Conservation (phyloP, 2,113 vertebrate species). For the Halichoeres trimaculatus region DNA sequence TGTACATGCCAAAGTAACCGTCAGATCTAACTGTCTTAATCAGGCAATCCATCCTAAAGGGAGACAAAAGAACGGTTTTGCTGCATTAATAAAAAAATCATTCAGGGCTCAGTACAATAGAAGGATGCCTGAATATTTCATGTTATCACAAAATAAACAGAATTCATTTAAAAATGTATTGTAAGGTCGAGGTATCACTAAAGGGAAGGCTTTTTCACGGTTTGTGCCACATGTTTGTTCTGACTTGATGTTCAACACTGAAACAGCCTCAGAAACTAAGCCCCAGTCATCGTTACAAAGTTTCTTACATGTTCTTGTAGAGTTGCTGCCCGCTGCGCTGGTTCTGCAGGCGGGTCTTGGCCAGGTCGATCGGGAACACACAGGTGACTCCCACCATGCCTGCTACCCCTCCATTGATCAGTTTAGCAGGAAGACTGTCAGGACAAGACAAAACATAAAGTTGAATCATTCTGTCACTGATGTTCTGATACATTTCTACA, state of each 20-base stretch:
- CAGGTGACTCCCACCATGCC: conserved; percentile 89
- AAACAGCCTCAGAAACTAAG: background rate
- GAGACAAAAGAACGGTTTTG: conserved; percentile 19
- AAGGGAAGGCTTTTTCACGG: conserved; percentile 83
- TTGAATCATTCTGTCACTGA: background rate
- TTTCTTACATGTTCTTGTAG: conserved; percentile 86
- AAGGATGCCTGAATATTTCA: no score
- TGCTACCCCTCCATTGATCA: conserved; percentile 88
- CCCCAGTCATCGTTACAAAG: background rate
- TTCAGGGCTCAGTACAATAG: no score
- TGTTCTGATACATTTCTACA: background rate
- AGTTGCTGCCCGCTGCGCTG: conserved; percentile 84
- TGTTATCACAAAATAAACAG: no score
- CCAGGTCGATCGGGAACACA: conserved; percentile 88
- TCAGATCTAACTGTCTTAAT: conserved; percentile 86
- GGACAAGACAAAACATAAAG: conserved; percentile 25
- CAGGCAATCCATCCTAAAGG: conserved; percentile 86
- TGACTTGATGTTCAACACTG: conserved; percentile 76
- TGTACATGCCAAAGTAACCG: conserved; percentile 90
- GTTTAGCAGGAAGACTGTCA: conserved; percentile 86
- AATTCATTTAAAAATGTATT: no score
- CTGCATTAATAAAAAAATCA: no score
- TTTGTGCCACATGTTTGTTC: conserved; percentile 40
- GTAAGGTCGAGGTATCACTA: no score
- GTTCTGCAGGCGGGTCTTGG: conserved; percentile 89